Evolutionary conservation across 92 coral and sea anemone genomes (phyloP), one percentile per base, ranked within the genome.

Genomic region (Hydrozoanthus gracilis): DNA sequence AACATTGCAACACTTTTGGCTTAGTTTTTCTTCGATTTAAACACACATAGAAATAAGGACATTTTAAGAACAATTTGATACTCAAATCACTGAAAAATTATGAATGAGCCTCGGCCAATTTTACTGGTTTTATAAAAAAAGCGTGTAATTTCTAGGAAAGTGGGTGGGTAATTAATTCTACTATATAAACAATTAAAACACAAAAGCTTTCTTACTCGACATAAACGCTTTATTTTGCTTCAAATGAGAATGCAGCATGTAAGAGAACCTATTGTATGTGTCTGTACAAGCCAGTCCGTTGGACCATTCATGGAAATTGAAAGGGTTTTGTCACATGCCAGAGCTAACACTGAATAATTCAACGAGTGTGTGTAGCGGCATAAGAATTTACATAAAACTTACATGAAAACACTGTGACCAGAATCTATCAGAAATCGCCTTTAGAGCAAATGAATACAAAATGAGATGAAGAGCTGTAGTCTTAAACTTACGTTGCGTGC

Each of bases 221-320:
- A 83, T 70, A 83, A 83, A 83, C 11, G 70, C 78, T 83, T 71
- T 71, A 83, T 71, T 83, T 71, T 74, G 58, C 78, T 71, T 13
- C 84, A 74, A 80, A 58, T 58, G 20, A 79, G 73, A 79, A 60
- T 8, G 64, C 84, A 62, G 72, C 46, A 45, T 45, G 56, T 50
- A 14, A 6, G 56, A 79, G 52, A 79, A 62, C 44, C 35, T 62
- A 8, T 78, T 27, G 8, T 50, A 60, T 61, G 44, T n/a, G 45
- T 49, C 49, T 46, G 58, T 79, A 13, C 45, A 47, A 78, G 46
- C 45, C 15, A 5, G 47, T 55, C 52, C 48, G 27, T 14, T 12
- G 11, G 44, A 64, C 73, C 16, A 46, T 55, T 47, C 44, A 16
- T 12, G 44, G 9, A 8, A 27, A 27, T 2, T 27, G 39, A 27